Percentiles rank a stretch among this genome's conserved stretches.
Evolutionary conservation across 2,888 invertebrate genomes (phyloP).

Genomic region (Dryobotodes eremita): DNA sequence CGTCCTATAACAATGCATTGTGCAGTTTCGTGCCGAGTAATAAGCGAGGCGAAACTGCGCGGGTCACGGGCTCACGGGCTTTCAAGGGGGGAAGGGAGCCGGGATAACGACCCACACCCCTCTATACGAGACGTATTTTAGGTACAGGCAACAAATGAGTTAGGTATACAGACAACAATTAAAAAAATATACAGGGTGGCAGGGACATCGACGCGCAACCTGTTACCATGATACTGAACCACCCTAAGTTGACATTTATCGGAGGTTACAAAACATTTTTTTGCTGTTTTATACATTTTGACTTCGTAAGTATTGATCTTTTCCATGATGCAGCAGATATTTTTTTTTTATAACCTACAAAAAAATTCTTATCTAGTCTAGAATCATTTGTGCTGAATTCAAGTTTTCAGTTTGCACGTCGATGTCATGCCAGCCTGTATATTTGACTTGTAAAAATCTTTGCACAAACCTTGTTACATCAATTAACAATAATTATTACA

Average conservation of each 20-base stretch:
- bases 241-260: too few species aligned
- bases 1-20: slow-evolving; percentile 55
- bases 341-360: too few species aligned
- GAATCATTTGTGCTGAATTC: too few species aligned
- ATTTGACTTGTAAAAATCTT: neutral
- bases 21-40: slow-evolving; percentile 54
- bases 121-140: slow-evolving; percentile 19
- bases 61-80: slow-evolving; percentile 60
- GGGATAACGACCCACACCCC: slow-evolving; percentile 48
- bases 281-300: neutral
- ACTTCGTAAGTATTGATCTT: neutral
- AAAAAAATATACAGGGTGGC: neutral
- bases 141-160: slow-evolving; percentile 16
- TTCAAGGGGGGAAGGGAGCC: slow-evolving; percentile 45
- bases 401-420: too few species aligned
- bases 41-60: slow-evolving; percentile 47
- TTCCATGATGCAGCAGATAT: neutral
- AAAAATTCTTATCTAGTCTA: too few species aligned
- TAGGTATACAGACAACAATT: neutral
- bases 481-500: neutral
- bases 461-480: neutral
- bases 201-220: neutral
- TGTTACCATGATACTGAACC: neutral
- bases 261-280: neutral
- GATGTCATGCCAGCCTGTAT: neutral